Conservation (phyloP, 2,888 invertebrate genomes). For the Melinaea marsaeus region DNA sequence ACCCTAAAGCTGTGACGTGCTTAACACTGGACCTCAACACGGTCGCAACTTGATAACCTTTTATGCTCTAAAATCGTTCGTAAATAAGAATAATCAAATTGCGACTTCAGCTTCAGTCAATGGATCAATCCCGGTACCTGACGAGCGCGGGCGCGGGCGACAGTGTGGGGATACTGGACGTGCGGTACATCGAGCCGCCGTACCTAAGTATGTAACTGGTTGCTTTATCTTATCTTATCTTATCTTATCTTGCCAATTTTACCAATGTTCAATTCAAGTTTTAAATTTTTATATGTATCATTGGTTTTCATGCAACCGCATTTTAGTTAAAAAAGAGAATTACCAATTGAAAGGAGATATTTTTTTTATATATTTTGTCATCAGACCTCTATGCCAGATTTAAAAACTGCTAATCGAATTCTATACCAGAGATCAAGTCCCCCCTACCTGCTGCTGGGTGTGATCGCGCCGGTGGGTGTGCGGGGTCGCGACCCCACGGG, state of each 20-base stretch:
- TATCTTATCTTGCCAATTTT: slow-evolving; percentile 42
- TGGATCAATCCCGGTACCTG: slow-evolving; percentile 77
- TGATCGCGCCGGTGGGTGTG: slow-evolving; percentile 87
- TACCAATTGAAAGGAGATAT: no score
- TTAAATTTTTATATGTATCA: not conserved
- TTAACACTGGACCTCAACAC: slow-evolving; percentile 32
- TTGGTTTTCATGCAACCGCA: no score
- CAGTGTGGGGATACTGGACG: slow-evolving; percentile 93
- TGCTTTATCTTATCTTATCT: no score
- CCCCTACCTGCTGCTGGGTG: slow-evolving; percentile 86
- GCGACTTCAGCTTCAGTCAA: slow-evolving; percentile 47
- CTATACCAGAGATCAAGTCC: no score
- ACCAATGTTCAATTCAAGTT: slow-evolving; percentile 44
- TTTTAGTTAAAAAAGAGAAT: no score
- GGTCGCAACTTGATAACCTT: slow-evolving; percentile 43
- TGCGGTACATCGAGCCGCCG: slow-evolving; percentile 89
- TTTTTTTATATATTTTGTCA: no score
- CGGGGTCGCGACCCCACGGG: slow-evolving; percentile 82
- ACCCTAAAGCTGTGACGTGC: slow-evolving; percentile 55
- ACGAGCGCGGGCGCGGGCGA: slow-evolving; percentile 83
- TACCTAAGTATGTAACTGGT: slow-evolving; percentile 62
- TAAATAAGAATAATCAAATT: slow-evolving; percentile 37
- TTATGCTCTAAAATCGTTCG: no score
- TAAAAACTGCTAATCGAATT: no score
- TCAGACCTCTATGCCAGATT: no score